A percentile compares a stretch with the other conserved stretches of the same genome.
These are phyloP conservation scores for Athalia cordata DNA, from an alignment of 2,888 invertebrate species.

Conservation along the genomic window DNA sequence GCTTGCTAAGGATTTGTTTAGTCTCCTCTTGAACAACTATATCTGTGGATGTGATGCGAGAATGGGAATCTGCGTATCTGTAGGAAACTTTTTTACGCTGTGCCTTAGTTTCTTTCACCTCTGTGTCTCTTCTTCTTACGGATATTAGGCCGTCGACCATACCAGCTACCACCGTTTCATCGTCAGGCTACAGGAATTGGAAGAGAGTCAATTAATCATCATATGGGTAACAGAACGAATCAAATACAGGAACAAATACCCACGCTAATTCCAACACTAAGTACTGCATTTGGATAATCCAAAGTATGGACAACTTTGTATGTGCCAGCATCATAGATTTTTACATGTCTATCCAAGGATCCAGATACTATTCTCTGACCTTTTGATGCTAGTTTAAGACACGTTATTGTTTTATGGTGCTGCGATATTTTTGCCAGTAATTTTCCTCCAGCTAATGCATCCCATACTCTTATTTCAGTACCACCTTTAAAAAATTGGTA, in stretches of 20 bases:
- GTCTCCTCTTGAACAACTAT: conserved; percentile 74
- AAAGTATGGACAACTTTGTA: conserved; percentile 92
- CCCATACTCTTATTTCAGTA: conserved; percentile 94
- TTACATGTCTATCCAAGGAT: conserved; percentile 94
- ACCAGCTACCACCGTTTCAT: conserved; percentile 92
- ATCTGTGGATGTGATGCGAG: conserved; percentile 73
- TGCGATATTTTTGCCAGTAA: conserved; percentile 89
- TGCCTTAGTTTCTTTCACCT: conserved; percentile 68
- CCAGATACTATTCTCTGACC: conserved; percentile 90
- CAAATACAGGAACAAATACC: conserved; percentile 60
- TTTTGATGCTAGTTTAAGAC: conserved; percentile 86
- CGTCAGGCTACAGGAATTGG: conserved; percentile 78
- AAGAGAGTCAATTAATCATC: conserved; percentile 62
- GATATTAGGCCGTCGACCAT: conserved; percentile 95
- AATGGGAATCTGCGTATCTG: conserved; percentile 70
- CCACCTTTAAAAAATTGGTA: conserved; percentile 77
- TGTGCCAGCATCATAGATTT: conserved; percentile 91
- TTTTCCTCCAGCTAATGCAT: conserved; percentile 90
- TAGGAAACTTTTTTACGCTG: conserved; percentile 76
- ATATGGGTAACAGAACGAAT: not conserved
- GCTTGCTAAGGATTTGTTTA: conserved; percentile 75
- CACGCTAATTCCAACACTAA: conserved; percentile 86
- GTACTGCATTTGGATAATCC: conserved; percentile 92
- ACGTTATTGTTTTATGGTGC: conserved; percentile 97
- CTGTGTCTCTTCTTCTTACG: conserved; percentile 85